phyloP scores from a whole-genome alignment of 2,797 vertebrate genomes.

The Pseudochirops cupreus region DNA sequence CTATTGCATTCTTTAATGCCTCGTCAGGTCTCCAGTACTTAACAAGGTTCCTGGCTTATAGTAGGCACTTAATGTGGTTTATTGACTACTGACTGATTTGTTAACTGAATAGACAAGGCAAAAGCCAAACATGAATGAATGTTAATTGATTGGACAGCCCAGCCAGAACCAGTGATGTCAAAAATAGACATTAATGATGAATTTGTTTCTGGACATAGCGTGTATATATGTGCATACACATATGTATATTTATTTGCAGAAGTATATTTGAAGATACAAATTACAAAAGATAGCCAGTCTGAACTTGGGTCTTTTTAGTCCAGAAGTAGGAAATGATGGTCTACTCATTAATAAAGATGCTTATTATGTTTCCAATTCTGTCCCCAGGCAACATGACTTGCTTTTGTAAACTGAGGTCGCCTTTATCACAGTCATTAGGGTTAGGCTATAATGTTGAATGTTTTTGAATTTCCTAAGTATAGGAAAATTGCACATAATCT shows the following conservation, averaged over 20 bases:
- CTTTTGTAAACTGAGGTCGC: constrained; percentile 3
- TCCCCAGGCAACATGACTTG: constrained; percentile 21
- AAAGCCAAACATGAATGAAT: neutral
- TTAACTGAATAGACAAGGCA: neutral
- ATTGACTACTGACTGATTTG: neutral
- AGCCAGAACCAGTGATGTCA: neutral
- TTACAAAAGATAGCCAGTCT: neutral
- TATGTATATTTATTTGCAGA: neutral
- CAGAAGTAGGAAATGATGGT: constrained; percentile 47
- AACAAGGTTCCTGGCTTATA: neutral
- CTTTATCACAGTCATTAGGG: neutral
- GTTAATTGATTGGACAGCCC: neutral
- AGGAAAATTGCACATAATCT: neutral
- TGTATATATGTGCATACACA: neutral
- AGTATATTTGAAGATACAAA: neutral
- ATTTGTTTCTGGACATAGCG: neutral
- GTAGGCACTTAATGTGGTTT: neutral
- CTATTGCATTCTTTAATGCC: neutral
- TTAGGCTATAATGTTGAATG: neutral
- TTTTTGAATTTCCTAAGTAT: constrained; percentile 6
- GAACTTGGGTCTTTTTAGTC: constrained; percentile 16
- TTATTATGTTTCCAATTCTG: constrained; percentile 36
- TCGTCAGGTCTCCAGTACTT: neutral
- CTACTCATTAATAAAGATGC: neutral
- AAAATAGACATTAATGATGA: neutral